phyloP scores from a whole-genome alignment of 2,797 vertebrate species.

The Sparus aurata region DNA sequence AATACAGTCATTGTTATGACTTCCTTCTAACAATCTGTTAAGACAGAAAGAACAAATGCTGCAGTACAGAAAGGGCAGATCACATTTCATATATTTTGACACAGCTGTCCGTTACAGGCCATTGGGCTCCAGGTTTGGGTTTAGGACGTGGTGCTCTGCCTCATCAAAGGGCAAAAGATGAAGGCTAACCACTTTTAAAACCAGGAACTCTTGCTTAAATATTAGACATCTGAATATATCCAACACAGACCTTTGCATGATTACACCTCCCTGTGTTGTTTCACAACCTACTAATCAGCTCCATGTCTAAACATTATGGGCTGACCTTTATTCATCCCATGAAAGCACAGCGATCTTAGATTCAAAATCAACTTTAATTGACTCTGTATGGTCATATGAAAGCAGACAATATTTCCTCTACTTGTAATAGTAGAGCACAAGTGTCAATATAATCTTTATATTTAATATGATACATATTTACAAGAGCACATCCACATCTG shows the following conservation, averaged over 20 bases:
- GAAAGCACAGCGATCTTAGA: not conserved
- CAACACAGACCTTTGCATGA: not conserved
- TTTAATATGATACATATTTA: conserved; percentile 58
- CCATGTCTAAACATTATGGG: not conserved
- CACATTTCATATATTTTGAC: conserved; percentile 6
- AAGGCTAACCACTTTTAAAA: not conserved
- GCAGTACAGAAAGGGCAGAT: not conserved
- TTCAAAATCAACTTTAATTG: conserved; percentile 16
- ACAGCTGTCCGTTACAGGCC: not conserved
- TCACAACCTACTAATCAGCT: not conserved
- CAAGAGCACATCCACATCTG: conserved; percentile 16
- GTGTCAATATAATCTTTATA: conserved; percentile 28
- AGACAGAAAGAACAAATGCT: not conserved
- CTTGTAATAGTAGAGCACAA: conserved; percentile 13
- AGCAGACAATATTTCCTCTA: not conserved
- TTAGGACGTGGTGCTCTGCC: not conserved
- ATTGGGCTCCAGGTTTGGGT: not conserved
- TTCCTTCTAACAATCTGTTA: too few relatives aligned
- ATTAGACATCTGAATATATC: not conserved
- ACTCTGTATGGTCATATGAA: conserved; percentile 1
- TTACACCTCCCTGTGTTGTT: not conserved
- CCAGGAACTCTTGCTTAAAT: conserved; percentile 1
- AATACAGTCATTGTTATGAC: too few relatives aligned
- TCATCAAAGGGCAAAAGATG: not conserved
- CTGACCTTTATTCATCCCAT: not conserved